A percentile compares a stretch with the other conserved stretches of the same genome.
Evolutionary conservation across 2,888 invertebrate species (phyloP).

Genomic region (Byasa hedistus): DNA sequence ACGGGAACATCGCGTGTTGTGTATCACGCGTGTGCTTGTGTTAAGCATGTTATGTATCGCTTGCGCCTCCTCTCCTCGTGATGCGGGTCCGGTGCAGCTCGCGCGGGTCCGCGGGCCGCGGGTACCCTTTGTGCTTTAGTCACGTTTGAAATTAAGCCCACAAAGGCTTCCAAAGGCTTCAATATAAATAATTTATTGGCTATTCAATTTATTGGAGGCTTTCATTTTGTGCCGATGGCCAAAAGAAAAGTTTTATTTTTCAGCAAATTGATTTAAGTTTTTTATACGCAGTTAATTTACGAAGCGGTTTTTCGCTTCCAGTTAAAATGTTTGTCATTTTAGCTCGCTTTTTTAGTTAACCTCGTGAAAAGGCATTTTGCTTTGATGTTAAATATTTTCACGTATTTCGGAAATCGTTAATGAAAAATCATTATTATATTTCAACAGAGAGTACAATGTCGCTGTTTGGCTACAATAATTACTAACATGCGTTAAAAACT

Average conservation of each 20-base stretch:
- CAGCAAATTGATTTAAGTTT: constrained; percentile 27
- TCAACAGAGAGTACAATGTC: too few species aligned
- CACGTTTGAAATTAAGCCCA: constrained; percentile 44
- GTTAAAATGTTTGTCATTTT: background rate
- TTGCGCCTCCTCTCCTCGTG: too few species aligned
- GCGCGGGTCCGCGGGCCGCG: constrained; percentile 37
- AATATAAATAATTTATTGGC: constrained; percentile 34
- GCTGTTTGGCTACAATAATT: too few species aligned
- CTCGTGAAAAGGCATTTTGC: too few species aligned
- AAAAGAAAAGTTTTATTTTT: constrained; percentile 25
- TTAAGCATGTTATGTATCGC: too few species aligned
- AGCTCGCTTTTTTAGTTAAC: too few species aligned
- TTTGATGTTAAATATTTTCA: too few species aligned
- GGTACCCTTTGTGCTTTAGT: constrained; percentile 47
- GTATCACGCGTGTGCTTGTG: too few species aligned
- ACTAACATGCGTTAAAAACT: too few species aligned
- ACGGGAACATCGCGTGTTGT: too few species aligned
- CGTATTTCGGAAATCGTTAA: too few species aligned
- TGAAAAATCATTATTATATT: too few species aligned
- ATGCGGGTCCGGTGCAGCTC: constrained; percentile 28
- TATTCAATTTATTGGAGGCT: constrained; percentile 32
- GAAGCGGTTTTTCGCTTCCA: constrained; percentile 10
- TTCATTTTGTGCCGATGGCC: constrained; percentile 28
- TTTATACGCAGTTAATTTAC: constrained; percentile 22
- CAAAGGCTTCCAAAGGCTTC: constrained; percentile 36